Conservation (phyloP, 2,888 invertebrate species). For the Epistrophella euchroma region DNA sequence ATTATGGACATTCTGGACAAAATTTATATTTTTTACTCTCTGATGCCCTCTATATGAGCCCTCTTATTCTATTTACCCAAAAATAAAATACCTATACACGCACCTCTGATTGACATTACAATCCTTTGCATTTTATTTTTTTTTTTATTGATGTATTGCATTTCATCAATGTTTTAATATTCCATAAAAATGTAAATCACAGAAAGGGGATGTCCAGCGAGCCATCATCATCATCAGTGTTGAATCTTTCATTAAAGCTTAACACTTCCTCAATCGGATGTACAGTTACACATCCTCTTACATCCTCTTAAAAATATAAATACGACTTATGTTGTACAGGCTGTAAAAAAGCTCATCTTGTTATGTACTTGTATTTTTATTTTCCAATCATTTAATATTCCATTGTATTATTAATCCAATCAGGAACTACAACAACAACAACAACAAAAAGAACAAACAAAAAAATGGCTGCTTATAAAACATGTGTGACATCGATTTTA, state of each 20-base stretch:
- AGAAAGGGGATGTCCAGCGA: not conserved
- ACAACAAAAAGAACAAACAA: not conserved
- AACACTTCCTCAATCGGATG: slow-evolving; percentile 8
- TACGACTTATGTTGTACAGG: not conserved
- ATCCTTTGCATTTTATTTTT: slow-evolving; percentile 15
- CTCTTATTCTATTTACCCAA: not conserved
- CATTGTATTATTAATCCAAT: slow-evolving; percentile 55
- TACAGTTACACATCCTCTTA: not conserved
- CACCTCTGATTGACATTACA: slow-evolving; percentile 10
- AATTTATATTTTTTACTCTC: no score
- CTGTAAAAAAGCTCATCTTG: slow-evolving; percentile 17
- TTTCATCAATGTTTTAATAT: slow-evolving; percentile 20
- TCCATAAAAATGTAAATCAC: slow-evolving; percentile 33
- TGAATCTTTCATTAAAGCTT: slow-evolving; percentile 38
- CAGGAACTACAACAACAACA: slow-evolving; percentile 25
- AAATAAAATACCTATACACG: not conserved
- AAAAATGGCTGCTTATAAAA: slow-evolving; percentile 17
- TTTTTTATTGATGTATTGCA: slow-evolving; percentile 12
- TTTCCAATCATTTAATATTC: slow-evolving; percentile 27
- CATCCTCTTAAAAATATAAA: not conserved
- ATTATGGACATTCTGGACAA: not conserved
- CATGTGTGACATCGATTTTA: slow-evolving; percentile 60
- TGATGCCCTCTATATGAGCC: not conserved
- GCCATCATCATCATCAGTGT: slow-evolving; percentile 1
- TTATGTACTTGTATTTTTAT: slow-evolving; percentile 7